Base-by-base conservation (phyloP, 2,888 invertebrate species). In the Megaustenia siamemsis region DNA sequence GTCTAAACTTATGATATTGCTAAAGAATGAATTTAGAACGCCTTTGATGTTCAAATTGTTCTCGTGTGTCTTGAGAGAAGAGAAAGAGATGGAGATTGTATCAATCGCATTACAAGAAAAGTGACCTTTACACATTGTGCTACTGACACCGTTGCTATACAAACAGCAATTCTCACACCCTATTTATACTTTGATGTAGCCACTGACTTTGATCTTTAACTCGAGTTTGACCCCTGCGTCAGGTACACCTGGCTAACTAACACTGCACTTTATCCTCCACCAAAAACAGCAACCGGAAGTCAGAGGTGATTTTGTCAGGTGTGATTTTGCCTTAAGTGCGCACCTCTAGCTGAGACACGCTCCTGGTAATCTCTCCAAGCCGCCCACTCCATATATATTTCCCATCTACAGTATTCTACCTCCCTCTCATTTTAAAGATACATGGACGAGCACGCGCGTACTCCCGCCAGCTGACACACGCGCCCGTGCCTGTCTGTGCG, bases 201-300 rank as follows among this genome's bases (percentile, higher is more conserved):
- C n/a, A 10, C 60, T n/a, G n/a, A 60, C n/a, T n/a, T 60, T 28
- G 4, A 60, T 28, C 60, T 60, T 60, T 60, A 28, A 60, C n/a
- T 60, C 24, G 10, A 28, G 28, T 10, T 60, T n/a, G 10, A 24
- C 60, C 8, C 21, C 2, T 10, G 10, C 2, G 35, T 35, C 38
- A 66, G 66, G 15, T 35, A 35, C 66, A 66, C 66, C 66, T 66
- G 66, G 66, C 35, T 32, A 10, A 35, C 6, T 21, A 45, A 45
- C 45, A 12, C 60, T n/a, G n/a, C 60, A 60, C 60, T 66, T 40
- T n/a, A 69, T 0, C 38, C 69, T 21, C 24, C 1, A 40, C 38
- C 21, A 10, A 40, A 24, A 40, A 5, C n/a, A 40, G 69, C 24
- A 69, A 69, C 69, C 69, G 69, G 69, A 69, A 69, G 69, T 69